These are phyloP conservation scores for Drosophila aff. DNA, from an alignment of 1,140 invertebrate species.

Conservation along the genomic window DNA sequence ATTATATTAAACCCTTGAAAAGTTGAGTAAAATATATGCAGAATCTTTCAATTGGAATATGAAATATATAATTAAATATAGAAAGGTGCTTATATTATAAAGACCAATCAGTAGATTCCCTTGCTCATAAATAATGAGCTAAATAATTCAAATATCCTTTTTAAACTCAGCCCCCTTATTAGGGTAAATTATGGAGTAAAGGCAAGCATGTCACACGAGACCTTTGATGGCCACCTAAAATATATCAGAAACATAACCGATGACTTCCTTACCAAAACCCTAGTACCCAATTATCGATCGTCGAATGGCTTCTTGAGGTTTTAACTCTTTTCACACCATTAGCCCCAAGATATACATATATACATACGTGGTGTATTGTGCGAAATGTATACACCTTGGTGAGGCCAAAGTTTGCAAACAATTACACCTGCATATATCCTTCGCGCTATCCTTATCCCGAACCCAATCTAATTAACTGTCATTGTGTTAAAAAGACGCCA, in stretches of 20 bases:
- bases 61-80: background rate
- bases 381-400: slow-evolving; percentile 16
- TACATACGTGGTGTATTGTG: background rate
- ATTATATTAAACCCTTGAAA: background rate
- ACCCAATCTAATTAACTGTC: slow-evolving; percentile 80
- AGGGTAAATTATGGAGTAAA: background rate
- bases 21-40: background rate
- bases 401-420: slow-evolving; percentile 51
- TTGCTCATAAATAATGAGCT: background rate
- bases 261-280: slow-evolving; percentile 3
- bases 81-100: background rate
- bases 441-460: slow-evolving; percentile 54
- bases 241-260: background rate
- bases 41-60: background rate
- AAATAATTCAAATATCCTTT: background rate
- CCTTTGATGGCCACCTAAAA: background rate
- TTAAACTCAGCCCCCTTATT: background rate
- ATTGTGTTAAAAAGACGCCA: slow-evolving; percentile 83
- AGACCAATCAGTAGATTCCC: background rate
- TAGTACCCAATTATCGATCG: background rate
- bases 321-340: slow-evolving; percentile 36
- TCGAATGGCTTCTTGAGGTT: slow-evolving; percentile 7
- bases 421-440: slow-evolving; percentile 60
- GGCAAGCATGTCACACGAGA: slow-evolving; percentile 10
- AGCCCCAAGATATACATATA: background rate